Base-by-base conservation (phyloP, 2,113 vertebrate species). In the Vidua macroura region DNA sequence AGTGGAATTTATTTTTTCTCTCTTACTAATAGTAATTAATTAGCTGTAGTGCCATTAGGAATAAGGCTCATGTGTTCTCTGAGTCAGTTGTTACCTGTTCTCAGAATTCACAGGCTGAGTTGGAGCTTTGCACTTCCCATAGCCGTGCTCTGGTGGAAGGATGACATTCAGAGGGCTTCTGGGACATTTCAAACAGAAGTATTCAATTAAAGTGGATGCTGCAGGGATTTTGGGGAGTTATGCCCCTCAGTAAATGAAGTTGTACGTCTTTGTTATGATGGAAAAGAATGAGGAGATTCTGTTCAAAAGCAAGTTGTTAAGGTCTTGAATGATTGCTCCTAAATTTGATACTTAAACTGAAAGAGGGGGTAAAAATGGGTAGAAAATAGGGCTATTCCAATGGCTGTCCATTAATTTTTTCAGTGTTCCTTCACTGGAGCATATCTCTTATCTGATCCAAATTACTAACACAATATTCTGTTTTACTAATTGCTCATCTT, bases 401-500 rank as follows among this genome's bases (percentile, higher is more conserved):
- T 44, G 53, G 48, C 62, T 64, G 41, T 81, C 69, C 21, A 13
- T 90, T 85, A 43, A 21, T 77, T 80, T 93, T 92, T 56, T 30
- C 69, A 64, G 44, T 39, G 37, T 75, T 88, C 27, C 30, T 78
- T 88, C 18, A 27, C 14, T 79, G 2, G 58, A 73, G 7, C 25
- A 2, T 75, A 35, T 56, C 58, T 86, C 3, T 72, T 88, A 72
- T 49, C 64, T 89, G 37, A 77, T 77, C 46, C 27, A 83, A 85
- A 87, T 92, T 74, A 30, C 37, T 62, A 39, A 31, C 68, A 76
- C 49, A 69, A 37, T 83, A 69, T 59, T 67, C 56, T 59, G 9
- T 86, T 93, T 81, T 80, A 87, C 90, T 85, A 91, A 83, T 91
- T 75, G 55, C 92, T 88, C n/a, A 52, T 96, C 74, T 87, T 92